A percentile compares a stretch with the other conserved stretches of the same genome.
phyloP scores from a whole-genome alignment of 2,797 vertebrate genomes.

The Melanitta fusca region DNA sequence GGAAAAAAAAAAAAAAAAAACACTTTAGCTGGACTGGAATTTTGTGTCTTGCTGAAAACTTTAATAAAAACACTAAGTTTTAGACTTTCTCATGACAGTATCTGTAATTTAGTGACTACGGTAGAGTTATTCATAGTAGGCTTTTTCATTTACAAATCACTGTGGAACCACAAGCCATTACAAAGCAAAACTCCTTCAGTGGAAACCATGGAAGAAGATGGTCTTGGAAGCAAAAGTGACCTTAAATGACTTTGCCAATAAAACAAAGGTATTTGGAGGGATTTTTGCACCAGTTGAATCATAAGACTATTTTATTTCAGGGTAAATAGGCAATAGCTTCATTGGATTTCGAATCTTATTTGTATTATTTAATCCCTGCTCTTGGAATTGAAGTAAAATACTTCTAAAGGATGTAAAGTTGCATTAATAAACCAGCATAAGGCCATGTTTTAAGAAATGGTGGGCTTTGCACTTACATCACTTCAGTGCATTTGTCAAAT shows the following conservation, averaged over 20 bases:
- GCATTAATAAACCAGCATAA: constrained; percentile 75
- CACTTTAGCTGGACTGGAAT: constrained; percentile 59
- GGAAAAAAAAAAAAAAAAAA: neutral
- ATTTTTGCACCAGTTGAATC: constrained; percentile 76
- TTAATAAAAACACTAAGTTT: neutral
- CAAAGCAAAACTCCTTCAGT: constrained; percentile 71
- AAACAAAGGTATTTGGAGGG: constrained; percentile 76
- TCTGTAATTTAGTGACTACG: constrained; percentile 58
- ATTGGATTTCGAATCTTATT: constrained; percentile 75
- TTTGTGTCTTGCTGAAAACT: constrained; percentile 75
- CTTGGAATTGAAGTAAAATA: constrained; percentile 78
- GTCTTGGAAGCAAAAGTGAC: constrained; percentile 82
- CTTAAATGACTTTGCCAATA: constrained; percentile 83
- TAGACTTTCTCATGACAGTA: constrained; percentile 50
- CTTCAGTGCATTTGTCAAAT: constrained; percentile 31
- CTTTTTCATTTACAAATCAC: constrained; percentile 77
- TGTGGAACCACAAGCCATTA: constrained; percentile 86
- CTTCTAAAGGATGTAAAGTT: constrained; percentile 78
- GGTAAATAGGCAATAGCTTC: constrained; percentile 79
- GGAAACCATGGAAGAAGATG: constrained; percentile 65
- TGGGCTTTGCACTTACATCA: constrained; percentile 35
- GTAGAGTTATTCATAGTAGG: constrained; percentile 68
- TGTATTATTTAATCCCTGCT: constrained; percentile 79
- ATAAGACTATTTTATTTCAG: constrained; percentile 77
- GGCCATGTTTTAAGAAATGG: constrained; percentile 54